Base-by-base conservation (phyloP, 2,113 vertebrate species). In the Scophthalmus maximus region DNA sequence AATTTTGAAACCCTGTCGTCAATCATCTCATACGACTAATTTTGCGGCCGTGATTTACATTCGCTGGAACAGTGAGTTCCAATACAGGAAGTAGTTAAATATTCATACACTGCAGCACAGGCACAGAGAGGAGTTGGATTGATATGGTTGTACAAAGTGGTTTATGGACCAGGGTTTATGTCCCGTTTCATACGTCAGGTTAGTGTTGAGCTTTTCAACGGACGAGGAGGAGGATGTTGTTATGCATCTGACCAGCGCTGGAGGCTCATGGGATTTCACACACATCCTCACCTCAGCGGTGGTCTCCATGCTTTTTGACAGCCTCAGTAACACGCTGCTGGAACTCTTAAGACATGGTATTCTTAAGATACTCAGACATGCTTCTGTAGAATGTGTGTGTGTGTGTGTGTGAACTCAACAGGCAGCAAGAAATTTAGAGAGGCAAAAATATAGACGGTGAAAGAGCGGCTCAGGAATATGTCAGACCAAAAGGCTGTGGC, bases 221-320 rank as follows among this genome's bases (percentile, higher is more conserved):
- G n/a, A 59, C 59, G 67, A 44, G 55, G 59, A 29, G 60, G 22
- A 52, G 61, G 70, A 68, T 89, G 80, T 68, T 87, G 69, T 80
- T 68, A 53, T 67, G 55, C 64, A 58, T 77, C 66, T 73, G 80
- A 84, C 80, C 72, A 34, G 64, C 67, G 76, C 80, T 52, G 68
- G 58, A 81, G 73, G 81, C 88, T 88, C 85, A 70, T 74, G 82
- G 86, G 89, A 90, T 88, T 90, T 88, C 83, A 85, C 82, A 90
- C 83, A 88, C 83, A 85, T 82, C 83, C 83, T 86, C 83, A 83
- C 88, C 87, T 90, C 88, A 53, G 91, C 12, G 86, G 88, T 89
- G 82, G 88, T 91, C 89, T 86, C 58, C 9, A 40, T 55, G 76
- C 69, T 73, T 83, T 72, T 69, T 88, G 88, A 91, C 87, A 91